These are phyloP conservation scores for Portevinia maculata DNA, from an alignment of 2,888 invertebrate genomes.

Conservation along the genomic window DNA sequence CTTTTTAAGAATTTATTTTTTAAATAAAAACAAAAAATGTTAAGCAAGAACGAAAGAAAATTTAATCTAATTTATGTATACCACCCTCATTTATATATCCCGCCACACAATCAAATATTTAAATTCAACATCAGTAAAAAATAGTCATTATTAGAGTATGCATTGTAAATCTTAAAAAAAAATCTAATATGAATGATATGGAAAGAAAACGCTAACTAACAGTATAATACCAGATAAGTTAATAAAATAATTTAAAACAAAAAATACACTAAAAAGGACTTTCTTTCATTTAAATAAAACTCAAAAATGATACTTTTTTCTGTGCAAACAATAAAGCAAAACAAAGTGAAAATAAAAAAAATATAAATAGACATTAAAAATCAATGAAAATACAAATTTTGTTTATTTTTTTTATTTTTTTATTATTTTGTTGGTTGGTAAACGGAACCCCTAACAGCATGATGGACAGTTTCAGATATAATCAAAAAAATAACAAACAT, in stretches of 20 bases:
- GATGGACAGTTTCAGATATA: constrained; percentile 36
- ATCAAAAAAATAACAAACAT: constrained; percentile 4
- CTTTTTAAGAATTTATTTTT: constrained; percentile 63
- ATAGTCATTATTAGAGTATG: constrained; percentile 74
- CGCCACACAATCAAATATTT: constrained; percentile 7
- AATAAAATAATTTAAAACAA: constrained; percentile 53
- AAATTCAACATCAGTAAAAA: constrained; percentile 55
- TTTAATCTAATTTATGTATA: constrained; percentile 35
- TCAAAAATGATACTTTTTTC: constrained; percentile 41
- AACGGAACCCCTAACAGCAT: constrained; percentile 66
- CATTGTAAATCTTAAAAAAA: constrained; percentile 61
- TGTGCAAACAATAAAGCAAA: constrained; percentile 36
- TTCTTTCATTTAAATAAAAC: constrained; percentile 33
- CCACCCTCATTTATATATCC: constrained; percentile 11
- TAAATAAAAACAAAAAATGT: constrained; percentile 32
- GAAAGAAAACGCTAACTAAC: constrained; percentile 63
- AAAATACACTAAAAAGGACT: constrained; percentile 50
- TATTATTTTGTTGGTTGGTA: constrained; percentile 44
- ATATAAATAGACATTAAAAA: constrained; percentile 43
- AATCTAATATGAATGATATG: constrained; percentile 29
- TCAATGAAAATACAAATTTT: constrained; percentile 48
- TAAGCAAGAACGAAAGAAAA: constrained; percentile 28
- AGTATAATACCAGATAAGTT: constrained; percentile 71
- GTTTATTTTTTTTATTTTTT: constrained; percentile 44
- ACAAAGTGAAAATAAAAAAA: constrained; percentile 6